Evolutionary conservation across 2,797 vertebrate genomes (phyloP).

Genomic region (Phrynocephalus guinanensis): DNA sequence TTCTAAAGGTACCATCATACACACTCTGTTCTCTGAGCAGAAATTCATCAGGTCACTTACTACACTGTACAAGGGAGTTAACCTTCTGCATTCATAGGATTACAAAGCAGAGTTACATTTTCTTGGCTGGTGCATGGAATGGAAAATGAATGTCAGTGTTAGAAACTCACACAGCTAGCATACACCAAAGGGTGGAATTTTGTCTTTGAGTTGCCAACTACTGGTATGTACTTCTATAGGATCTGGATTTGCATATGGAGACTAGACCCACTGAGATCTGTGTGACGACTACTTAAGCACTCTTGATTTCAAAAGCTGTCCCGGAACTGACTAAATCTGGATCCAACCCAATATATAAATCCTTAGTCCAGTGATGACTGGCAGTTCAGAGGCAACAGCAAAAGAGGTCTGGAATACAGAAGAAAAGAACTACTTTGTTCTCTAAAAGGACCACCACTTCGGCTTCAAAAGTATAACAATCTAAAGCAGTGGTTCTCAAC

Average conservation of each 20-base stretch:
- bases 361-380: too few relatives aligned
- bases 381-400: too few relatives aligned
- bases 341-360: neutral
- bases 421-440: too few relatives aligned
- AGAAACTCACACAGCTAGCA: constrained; percentile 5
- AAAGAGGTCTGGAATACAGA: too few relatives aligned
- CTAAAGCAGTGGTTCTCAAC: neutral
- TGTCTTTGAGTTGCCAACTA: neutral
- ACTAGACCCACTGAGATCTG: neutral
- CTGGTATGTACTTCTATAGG: neutral
- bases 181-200: neutral
- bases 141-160: neutral
- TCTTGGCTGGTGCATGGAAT: neutral
- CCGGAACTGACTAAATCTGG: neutral
- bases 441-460: neutral
- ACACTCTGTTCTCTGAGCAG: neutral
- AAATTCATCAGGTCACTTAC: neutral
- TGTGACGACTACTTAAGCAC: neutral
- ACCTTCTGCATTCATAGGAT: neutral
- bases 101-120: neutral
- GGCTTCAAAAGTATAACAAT: neutral
- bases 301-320: neutral
- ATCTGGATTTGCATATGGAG: neutral
- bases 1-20: neutral
- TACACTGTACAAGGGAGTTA: neutral